A percentile compares a stretch with the other conserved stretches of the same genome.
Conservation (phyloP, 2,888 invertebrate species). For the Drosophila fungiperda region DNA sequence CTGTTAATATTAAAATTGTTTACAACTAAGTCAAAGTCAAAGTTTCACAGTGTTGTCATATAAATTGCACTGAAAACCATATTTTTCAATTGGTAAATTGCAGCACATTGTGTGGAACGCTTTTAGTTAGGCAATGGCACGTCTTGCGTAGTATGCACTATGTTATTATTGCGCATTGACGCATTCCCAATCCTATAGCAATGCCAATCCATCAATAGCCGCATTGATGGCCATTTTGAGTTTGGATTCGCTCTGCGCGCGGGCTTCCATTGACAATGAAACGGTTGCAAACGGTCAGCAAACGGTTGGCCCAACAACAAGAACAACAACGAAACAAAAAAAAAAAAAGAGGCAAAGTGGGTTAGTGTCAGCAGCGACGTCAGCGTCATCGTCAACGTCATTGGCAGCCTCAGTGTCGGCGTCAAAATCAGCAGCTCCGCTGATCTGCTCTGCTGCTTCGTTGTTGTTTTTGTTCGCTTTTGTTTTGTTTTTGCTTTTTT, state of each 20-base stretch:
- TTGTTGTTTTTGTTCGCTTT: conserved; percentile 21
- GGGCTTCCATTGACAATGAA: conserved; percentile 58
- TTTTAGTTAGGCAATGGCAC: neutral
- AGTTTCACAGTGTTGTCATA: too few relatives aligned
- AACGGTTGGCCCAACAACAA: conserved; percentile 26
- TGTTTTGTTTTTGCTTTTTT: conserved; percentile 2
- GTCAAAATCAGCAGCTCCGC: neutral
- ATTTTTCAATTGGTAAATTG: too few relatives aligned
- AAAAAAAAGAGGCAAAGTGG: conserved; percentile 49
- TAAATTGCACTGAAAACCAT: neutral
- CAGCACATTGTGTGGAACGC: too few relatives aligned
- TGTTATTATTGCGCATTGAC: conserved; percentile 19
- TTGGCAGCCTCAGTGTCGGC: conserved; percentile 1
- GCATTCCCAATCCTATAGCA: conserved; percentile 48
- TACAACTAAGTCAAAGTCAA: neutral
- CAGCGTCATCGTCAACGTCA: conserved; percentile 14
- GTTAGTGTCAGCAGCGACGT: conserved; percentile 60
- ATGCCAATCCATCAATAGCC: conserved; percentile 49
- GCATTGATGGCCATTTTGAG: conserved; percentile 47
- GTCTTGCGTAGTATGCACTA: neutral
- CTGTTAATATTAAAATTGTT: neutral
- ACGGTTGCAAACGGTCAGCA: conserved; percentile 40
- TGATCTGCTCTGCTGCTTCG: neutral
- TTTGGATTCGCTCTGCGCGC: neutral
- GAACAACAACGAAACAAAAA: neutral